These are phyloP conservation scores for Ploceus nigricollis DNA, from an alignment of 2,113 vertebrate species.

Conservation along the genomic window DNA sequence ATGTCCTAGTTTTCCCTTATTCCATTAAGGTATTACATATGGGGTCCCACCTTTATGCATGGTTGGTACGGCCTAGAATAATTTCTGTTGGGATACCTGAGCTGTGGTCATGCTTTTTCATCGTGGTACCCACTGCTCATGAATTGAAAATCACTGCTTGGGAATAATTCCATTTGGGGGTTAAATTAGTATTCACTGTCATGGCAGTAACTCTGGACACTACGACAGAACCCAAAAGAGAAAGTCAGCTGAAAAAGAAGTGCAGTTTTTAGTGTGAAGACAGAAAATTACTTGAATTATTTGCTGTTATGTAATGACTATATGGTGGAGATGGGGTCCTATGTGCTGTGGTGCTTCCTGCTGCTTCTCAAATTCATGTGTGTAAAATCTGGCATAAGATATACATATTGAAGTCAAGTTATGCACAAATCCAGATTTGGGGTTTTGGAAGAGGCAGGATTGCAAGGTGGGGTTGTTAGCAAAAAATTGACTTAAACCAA, in stretches of 20 bases:
- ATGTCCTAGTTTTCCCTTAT: not conserved
- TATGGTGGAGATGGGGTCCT: not conserved
- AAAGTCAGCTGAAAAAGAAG: not conserved
- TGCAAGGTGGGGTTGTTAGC: not conserved
- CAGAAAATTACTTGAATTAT: not conserved
- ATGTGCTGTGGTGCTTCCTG: not conserved
- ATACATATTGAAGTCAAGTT: not conserved
- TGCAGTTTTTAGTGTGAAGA: not conserved
- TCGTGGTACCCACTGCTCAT: not conserved
- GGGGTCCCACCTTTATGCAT: not conserved
- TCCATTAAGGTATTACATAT: rapidly evolving
- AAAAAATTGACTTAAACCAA: not conserved
- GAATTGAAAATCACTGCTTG: not conserved
- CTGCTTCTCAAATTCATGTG: not conserved
- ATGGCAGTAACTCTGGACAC: not conserved
- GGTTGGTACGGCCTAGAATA: not conserved
- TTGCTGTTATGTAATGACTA: not conserved
- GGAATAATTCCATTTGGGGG: not conserved
- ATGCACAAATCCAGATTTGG: not conserved
- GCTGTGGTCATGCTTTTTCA: not conserved
- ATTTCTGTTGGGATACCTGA: not conserved
- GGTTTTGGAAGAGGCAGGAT: not conserved
- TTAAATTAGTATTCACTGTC: not conserved
- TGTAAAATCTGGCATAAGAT: not conserved
- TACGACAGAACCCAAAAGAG: not conserved